Conservation (phyloP, 2,888 invertebrate genomes). For the Eilema caniola region DNA sequence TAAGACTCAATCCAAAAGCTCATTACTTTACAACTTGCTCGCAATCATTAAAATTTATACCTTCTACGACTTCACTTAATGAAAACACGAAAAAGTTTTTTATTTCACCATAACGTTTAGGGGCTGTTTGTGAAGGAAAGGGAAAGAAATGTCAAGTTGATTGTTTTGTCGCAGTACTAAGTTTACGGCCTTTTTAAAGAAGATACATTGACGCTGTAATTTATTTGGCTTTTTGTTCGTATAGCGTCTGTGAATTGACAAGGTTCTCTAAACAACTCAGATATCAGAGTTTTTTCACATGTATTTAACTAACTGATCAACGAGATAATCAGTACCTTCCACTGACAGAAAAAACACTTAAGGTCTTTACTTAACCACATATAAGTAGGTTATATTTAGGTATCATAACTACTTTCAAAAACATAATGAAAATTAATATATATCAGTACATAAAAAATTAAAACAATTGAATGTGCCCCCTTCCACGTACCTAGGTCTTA, state of each 20-base stretch:
- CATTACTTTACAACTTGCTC: constrained; percentile 74
- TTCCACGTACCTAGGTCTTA: too few relatives aligned
- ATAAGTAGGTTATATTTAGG: too few relatives aligned
- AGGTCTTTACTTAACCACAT: too few relatives aligned
- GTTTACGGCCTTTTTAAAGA: constrained; percentile 19
- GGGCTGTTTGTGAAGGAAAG: constrained; percentile 35
- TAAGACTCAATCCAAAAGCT: constrained; percentile 62
- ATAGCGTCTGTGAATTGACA: not conserved
- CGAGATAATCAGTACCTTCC: not conserved
- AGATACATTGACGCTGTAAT: constrained; percentile 21
- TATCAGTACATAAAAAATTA: too few relatives aligned
- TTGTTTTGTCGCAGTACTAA: constrained; percentile 19
- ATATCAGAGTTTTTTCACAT: not conserved
- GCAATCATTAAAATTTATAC: constrained; percentile 80
- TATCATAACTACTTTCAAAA: too few relatives aligned
- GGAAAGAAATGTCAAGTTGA: constrained; percentile 28
- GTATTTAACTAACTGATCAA: not conserved
- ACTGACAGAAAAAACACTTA: not conserved
- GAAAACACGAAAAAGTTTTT: constrained; percentile 69
- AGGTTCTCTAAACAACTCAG: not conserved
- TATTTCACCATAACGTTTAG: constrained; percentile 49
- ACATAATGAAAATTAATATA: too few relatives aligned
- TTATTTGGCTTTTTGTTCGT: constrained; percentile 9
- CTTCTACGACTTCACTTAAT: constrained; percentile 70
- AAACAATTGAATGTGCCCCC: not conserved